Evolutionary conservation across 2,888 invertebrate species (phyloP), one percentile per base, ranked within the genome.

Genomic region (Amiota minor): DNA sequence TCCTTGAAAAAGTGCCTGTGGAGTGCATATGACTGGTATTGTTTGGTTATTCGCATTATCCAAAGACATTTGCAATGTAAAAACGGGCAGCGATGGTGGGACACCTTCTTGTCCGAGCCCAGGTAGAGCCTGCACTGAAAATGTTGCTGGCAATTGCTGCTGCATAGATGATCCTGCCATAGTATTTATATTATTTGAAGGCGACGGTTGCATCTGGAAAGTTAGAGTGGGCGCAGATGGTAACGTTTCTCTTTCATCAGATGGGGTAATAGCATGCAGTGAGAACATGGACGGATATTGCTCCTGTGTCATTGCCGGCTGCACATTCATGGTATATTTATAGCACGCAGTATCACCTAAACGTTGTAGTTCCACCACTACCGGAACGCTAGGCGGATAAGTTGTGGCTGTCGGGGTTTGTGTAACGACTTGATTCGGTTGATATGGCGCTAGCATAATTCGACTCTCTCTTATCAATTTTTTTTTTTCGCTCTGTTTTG

Each of bases 241-340:
- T 0, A 20, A 12, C 6, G 35, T 35, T 35, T 35, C 35, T 35
- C 35, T 8, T 35, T 35, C 4, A 6, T 8, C 35, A 35, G 35
- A 6, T 35, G 35, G 6, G 0, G 2, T 3, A 35, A 35, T 2
- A 35, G 35, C 35, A 35, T 35, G 35, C 35, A 35, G 35, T 35
- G 35, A 4, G 6, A 35, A 35, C 6, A 35, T 35, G 35, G 35
- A 2, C 6, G 35, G 35, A 35, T 6, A 35, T 35, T 35, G 35
- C 16, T 16, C 10, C 20, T n/a, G 9, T 68, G 71, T 53, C 12
- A 47, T 10, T 12, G 59, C 9, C 45, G 72, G 1, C 9, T 79
- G 75, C 46, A 83, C 45, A n/a, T 84, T 81, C 47, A 83, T 80
- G 56, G 83, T 82, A 49, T 83, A 84, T 64, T 76, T 77, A 53